These are phyloP conservation scores for Labia minor DNA, from an alignment of 2,888 invertebrate species.

Conservation along the genomic window DNA sequence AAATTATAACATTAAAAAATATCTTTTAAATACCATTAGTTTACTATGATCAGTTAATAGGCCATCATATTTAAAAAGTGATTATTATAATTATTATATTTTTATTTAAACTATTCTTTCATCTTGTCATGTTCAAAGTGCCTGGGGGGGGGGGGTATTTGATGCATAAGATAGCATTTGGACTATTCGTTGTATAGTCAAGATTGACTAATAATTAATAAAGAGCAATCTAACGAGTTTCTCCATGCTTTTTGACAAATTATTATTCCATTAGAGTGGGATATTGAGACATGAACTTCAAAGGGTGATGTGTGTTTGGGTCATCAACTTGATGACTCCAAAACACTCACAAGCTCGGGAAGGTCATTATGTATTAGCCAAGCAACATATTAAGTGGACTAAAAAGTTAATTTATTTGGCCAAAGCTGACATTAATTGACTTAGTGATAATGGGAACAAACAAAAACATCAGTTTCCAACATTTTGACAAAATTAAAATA, in stretches of 20 bases:
- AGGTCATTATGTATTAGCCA: neutral
- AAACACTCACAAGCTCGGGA: neutral
- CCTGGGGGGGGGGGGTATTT: no score
- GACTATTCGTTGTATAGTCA: no score
- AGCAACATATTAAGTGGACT: neutral
- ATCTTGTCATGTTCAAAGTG: no score
- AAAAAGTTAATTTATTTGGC: constrained; percentile 13
- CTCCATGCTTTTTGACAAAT: neutral
- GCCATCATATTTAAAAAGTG: no score
- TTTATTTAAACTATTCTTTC: no score
- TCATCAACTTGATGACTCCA: neutral
- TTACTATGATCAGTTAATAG: no score
- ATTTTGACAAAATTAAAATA: neutral
- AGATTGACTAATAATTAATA: constrained; percentile 5
- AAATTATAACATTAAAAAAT: no score
- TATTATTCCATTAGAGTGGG: constrained; percentile 2
- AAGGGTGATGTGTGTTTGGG: neutral
- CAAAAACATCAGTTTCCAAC: neutral
- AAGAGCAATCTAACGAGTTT: neutral
- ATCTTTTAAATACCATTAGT: no score
- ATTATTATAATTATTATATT: no score
- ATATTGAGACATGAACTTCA: neutral
- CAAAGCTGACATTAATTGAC: neutral
- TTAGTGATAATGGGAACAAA: neutral
- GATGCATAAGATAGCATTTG: no score